Conservation (phyloP, 2,797 vertebrate genomes). For the Notolabrus celidotus region DNA sequence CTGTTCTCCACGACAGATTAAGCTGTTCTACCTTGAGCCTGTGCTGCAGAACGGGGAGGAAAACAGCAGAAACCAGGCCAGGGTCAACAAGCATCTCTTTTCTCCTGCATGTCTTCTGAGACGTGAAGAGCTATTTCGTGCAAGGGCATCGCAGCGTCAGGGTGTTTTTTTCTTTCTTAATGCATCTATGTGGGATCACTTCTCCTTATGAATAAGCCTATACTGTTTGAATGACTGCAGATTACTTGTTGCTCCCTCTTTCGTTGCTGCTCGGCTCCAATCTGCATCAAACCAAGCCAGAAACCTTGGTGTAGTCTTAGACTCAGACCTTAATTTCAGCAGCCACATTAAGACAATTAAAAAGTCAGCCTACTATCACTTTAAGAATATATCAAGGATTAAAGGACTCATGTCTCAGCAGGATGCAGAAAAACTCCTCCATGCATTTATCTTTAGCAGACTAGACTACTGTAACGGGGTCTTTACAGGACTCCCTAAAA, state of each 20-base stretch:
- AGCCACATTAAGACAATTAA: too few species aligned
- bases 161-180: slow-evolving; percentile 1
- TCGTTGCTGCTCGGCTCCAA: too few species aligned
- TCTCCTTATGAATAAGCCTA: slow-evolving; percentile 20
- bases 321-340: too few species aligned
- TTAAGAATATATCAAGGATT: too few species aligned
- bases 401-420: too few species aligned
- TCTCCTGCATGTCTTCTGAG: slow-evolving; percentile 13
- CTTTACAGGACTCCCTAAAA: too few species aligned
- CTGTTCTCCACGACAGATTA: slow-evolving; percentile 31
- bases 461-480: too few species aligned
- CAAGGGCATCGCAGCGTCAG: background rate
- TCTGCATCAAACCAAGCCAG: too few species aligned
- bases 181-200: background rate
- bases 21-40: slow-evolving; percentile 39
- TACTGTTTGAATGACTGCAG: slow-evolving; percentile 10
- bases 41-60: slow-evolving; percentile 8
- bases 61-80: slow-evolving; percentile 31
- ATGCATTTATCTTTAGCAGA: too few species aligned
- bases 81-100: slow-evolving; percentile 27
- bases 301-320: too few species aligned
- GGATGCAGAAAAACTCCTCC: too few species aligned
- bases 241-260: slow-evolving; percentile 22
- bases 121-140: slow-evolving; percentile 8
- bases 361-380: too few species aligned